Evolutionary conservation across 2,113 vertebrate species (phyloP).

Genomic region (Syngnathus typhle): DNA sequence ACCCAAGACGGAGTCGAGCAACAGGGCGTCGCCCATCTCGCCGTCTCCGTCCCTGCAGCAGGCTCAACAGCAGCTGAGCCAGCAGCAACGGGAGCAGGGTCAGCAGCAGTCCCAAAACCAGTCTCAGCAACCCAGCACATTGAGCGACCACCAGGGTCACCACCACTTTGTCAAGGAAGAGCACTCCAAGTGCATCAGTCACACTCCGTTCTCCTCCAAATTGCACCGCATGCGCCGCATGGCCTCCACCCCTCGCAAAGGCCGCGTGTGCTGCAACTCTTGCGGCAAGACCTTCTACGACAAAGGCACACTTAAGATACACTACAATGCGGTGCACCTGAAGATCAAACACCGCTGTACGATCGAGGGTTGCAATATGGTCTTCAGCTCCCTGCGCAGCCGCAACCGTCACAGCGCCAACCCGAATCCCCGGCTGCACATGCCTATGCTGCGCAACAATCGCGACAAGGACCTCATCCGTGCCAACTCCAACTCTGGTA

Average conservation of each 20-base stretch:
- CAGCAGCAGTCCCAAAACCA: slow-evolving; percentile 61
- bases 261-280: slow-evolving; percentile 96
- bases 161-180: slow-evolving; percentile 85
- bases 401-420: slow-evolving; percentile 98
- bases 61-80: slow-evolving; percentile 67
- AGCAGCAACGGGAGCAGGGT: slow-evolving; percentile 74
- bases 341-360: slow-evolving; percentile 99
- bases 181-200: slow-evolving; percentile 77
- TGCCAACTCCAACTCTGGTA: slow-evolving; percentile 82
- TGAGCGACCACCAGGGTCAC: slow-evolving; percentile 77
- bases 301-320: slow-evolving; percentile 98
- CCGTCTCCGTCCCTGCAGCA: slow-evolving; percentile 68
- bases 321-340: slow-evolving; percentile 96
- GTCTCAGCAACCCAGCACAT: slow-evolving; percentile 70
- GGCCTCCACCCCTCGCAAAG: slow-evolving; percentile 93
- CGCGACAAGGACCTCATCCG: slow-evolving; percentile 98
- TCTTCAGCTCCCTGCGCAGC: slow-evolving; percentile 96
- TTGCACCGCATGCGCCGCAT: slow-evolving; percentile 97
- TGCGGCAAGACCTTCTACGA: slow-evolving; percentile 99
- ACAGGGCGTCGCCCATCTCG: slow-evolving; percentile 79
- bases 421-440: slow-evolving; percentile 95
- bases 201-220: slow-evolving; percentile 83
- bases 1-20: slow-evolving; percentile 87
- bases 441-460: slow-evolving; percentile 99
- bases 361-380: slow-evolving; percentile 99